Percentiles rank a stretch among this genome's conserved stretches.
Conservation (phyloP, 2,797 vertebrate genomes). For the Sparidentex hasta region DNA sequence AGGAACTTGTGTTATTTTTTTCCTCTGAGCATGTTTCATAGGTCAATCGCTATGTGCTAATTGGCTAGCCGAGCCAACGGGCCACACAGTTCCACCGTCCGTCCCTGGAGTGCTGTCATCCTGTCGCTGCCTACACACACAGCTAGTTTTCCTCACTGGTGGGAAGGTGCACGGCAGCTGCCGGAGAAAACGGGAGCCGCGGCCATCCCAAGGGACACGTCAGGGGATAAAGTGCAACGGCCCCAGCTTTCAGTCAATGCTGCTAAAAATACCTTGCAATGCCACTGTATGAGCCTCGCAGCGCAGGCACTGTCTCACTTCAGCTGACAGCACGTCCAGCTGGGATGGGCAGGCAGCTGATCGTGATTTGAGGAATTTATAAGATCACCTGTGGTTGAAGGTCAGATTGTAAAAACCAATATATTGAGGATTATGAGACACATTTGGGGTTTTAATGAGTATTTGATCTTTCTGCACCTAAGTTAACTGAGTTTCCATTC, state of each 20-base stretch:
- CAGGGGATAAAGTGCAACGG: conserved; percentile 53
- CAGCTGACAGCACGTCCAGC: conserved; percentile 34
- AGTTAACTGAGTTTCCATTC: background rate
- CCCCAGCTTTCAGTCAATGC: conserved; percentile 71
- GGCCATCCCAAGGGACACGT: conserved; percentile 55
- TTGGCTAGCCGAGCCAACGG: conserved; percentile 74
- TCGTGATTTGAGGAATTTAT: background rate
- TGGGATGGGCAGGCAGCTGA: conserved; percentile 26
- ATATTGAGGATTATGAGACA: background rate
- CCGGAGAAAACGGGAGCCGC: conserved; percentile 62
- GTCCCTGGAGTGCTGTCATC: conserved; percentile 71
- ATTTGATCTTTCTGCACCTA: background rate
- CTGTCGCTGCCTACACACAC: conserved; percentile 58
- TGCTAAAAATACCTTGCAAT: conserved; percentile 77
- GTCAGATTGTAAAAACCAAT: background rate
- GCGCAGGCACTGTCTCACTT: conserved; percentile 14
- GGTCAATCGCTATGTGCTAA: conserved; percentile 79
- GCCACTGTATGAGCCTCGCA: conserved; percentile 41
- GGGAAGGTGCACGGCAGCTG: conserved; percentile 78
- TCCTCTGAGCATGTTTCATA: conserved; percentile 45
- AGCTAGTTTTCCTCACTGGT: conserved; percentile 62
- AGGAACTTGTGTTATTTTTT: conserved; percentile 14
- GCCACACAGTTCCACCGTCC: conserved; percentile 65
- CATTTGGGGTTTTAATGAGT: background rate
- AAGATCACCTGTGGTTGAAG: conserved; percentile 5